Evolutionary conservation across 2,797 vertebrate genomes (phyloP).

Genomic region (Kryptopterus vitreolus): DNA sequence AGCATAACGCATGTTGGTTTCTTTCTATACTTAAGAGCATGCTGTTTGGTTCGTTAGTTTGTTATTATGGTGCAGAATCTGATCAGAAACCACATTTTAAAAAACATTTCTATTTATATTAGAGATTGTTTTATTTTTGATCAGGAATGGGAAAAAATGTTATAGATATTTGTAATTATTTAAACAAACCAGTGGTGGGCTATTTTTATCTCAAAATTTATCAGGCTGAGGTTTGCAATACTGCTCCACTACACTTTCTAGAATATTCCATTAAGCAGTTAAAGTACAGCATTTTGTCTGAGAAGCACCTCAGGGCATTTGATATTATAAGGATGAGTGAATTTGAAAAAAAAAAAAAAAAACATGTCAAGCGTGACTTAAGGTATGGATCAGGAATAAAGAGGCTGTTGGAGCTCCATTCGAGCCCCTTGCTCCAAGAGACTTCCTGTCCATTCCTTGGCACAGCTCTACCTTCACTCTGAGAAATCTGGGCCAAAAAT

Average conservation of each 20-base stretch:
- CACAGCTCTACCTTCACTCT: constrained; percentile 24
- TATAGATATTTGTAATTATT: neutral
- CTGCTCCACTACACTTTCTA: neutral
- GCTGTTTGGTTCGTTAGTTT: neutral
- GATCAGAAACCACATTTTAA: neutral
- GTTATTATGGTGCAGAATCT: neutral
- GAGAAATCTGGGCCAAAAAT: constrained; percentile 40
- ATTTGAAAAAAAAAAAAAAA: neutral
- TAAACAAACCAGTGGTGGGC: neutral
- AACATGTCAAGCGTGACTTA: constrained; percentile 17
- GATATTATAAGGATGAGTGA: neutral
- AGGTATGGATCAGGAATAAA: constrained; percentile 12
- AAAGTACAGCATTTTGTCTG: neutral
- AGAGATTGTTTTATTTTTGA: neutral
- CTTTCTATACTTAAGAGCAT: neutral
- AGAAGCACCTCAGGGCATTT: neutral
- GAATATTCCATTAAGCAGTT: neutral
- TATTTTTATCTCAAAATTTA: neutral
- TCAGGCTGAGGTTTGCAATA: neutral
- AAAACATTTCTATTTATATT: neutral
- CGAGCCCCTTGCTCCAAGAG: constrained; percentile 35
- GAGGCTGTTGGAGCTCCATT: constrained; percentile 42
- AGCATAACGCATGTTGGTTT: too few species aligned
- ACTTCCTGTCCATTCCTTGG: constrained; percentile 49
- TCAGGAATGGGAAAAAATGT: neutral